Evolutionary conservation across 2,888 invertebrate genomes (phyloP), one percentile per base, ranked within the genome.

Genomic region (Pyrrhia umbra): DNA sequence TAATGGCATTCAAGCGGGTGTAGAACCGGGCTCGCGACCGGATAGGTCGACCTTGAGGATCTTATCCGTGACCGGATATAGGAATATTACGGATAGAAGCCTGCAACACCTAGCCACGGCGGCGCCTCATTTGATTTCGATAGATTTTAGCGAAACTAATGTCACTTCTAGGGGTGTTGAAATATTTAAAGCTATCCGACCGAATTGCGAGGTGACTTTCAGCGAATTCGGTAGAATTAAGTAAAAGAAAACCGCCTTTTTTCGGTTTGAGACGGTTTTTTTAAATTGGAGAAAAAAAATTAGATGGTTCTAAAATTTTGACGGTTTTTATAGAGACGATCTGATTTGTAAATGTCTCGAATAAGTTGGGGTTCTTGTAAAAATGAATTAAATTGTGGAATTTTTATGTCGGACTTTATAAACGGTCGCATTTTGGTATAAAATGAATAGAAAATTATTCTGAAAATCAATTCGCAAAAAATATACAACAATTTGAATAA

Each of bases 101-200:
- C 83, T 97, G 16, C 85, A 89, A 13, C 96, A 97, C 84, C 85
- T 97, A 51, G 95, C 95, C 0, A 94, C 95, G 0, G 96, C 96
- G 0, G 96, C 96, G 0, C 96, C 96, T 0, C 86, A 93, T 58
- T 85, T 97, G 13, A 85, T 90, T 6, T 90, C 89, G 21, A 84
- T 98, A 0, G 97, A 98, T 86, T 95, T 98, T 0, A 96, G 96
- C 0, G 96, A 96, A 0, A 97, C 97, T 0, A 92, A 94, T 1
- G 96, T 97, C 0, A 96, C 97, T 0, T 85, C 86, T 6, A 81
- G 89, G 0, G 97, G 96, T 0, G 94, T 97, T 0, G 92, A 95
- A n/a, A 88, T 90, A 0, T 97, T 97, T 71, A 95, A 95, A 50
- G 89, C 88, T 0, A 81, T 94, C 0, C 94, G 96, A 60, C 96